Evolutionary conservation across 1,140 invertebrate species (phyloP).

Genomic region (Cydia fagiglandana): DNA sequence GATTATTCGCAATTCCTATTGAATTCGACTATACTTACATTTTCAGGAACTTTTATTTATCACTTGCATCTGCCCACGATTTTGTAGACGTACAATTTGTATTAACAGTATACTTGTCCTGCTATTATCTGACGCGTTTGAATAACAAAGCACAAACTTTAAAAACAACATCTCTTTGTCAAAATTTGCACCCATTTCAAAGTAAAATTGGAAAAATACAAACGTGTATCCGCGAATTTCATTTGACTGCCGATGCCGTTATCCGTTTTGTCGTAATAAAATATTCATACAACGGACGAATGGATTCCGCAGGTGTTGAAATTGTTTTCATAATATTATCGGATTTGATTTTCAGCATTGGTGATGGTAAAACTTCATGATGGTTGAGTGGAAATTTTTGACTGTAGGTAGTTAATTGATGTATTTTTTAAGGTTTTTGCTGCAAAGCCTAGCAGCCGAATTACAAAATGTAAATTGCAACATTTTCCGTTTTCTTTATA

Average conservation of each 20-base stretch:
- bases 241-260: constrained; percentile 1
- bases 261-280: constrained; percentile 42
- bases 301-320: constrained; percentile 7
- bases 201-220: constrained; percentile 27
- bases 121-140: neutral
- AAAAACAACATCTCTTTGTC: neutral
- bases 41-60: no score
- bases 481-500: no score
- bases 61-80: no score
- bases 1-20: no score
- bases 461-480: no score
- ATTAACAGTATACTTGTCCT: neutral
- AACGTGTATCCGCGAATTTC: neutral
- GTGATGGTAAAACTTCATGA: neutral
- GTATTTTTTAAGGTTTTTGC: neutral
- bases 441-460: no score
- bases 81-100: neutral
- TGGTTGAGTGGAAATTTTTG: neutral
- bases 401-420: neutral
- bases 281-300: constrained; percentile 38
- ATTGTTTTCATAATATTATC: constrained; percentile 7
- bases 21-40: no score
- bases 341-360: neutral
- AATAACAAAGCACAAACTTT: neutral
- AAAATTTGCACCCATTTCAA: constrained; percentile 21